Percentiles rank a stretch among this genome's conserved stretches.
phyloP scores from a whole-genome alignment of 2,113 vertebrate species.

The Pristiophorus japonicus region DNA sequence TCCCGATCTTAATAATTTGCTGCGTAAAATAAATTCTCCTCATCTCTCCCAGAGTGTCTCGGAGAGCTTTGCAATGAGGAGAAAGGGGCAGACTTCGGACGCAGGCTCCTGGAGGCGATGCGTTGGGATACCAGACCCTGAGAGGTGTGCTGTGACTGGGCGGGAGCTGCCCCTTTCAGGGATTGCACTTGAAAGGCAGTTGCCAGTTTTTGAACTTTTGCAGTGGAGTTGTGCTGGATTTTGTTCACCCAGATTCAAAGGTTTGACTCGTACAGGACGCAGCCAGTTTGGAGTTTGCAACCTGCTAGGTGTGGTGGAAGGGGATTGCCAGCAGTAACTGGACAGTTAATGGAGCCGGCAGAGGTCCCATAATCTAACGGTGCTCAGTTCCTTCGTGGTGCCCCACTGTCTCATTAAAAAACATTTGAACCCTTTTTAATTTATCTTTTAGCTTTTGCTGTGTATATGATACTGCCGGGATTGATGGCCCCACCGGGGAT shows the following conservation, averaged over 20 bases:
- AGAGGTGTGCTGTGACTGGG: not conserved
- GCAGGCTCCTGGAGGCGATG: not conserved
- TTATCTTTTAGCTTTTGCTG: not conserved
- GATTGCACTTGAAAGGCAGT: not conserved
- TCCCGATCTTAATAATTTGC: no score
- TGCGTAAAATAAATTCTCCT: not conserved
- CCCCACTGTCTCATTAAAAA: no score
- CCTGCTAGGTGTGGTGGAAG: not conserved
- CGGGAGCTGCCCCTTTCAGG: not conserved
- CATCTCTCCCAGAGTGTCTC: not conserved
- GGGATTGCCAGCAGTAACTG: not conserved
- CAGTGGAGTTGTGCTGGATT: not conserved
- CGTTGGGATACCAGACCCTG: not conserved
- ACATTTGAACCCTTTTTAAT: not conserved
- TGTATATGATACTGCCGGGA: not conserved
- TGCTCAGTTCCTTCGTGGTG: not conserved
- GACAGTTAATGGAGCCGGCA: not conserved
- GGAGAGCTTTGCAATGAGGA: not conserved
- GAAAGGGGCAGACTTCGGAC: not conserved
- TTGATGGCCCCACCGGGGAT: not conserved
- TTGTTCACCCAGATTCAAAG: not conserved
- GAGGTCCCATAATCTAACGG: not conserved
- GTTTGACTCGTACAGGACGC: not conserved
- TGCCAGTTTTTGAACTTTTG: not conserved
- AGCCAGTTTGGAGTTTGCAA: not conserved